A percentile compares a stretch with the other conserved stretches of the same genome.
phyloP scores from a whole-genome alignment of 1,140 invertebrate genomes.

The Steinernema feltiae region DNA sequence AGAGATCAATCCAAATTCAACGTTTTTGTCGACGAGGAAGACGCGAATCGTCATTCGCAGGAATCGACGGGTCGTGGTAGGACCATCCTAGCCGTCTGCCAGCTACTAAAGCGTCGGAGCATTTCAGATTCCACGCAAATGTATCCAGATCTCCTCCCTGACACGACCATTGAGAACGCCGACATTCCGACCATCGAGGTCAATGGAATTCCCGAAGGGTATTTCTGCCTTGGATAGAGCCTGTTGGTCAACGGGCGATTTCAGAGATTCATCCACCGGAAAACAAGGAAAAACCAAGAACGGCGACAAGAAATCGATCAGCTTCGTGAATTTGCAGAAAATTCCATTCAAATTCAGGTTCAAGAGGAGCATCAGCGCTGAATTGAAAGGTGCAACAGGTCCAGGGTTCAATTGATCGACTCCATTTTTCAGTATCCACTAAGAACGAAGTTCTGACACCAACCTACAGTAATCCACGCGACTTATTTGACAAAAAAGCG shows the following conservation, averaged over 20 bases:
- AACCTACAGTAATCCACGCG: constrained; percentile 31
- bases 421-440: not conserved
- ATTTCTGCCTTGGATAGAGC: not conserved
- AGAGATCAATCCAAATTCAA: not conserved
- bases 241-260: not conserved
- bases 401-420: not conserved
- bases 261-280: no score
- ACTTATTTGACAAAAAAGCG: constrained; percentile 25
- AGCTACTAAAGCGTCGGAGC: no score
- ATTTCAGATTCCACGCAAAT: not conserved
- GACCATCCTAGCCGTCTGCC: not conserved
- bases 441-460: constrained; percentile 27
- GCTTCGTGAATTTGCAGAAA: not conserved
- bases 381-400: not conserved
- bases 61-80: not conserved
- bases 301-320: constrained; percentile 4
- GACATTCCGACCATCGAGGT: not conserved
- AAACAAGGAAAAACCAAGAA: not conserved
- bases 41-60: not conserved
- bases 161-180: not conserved
- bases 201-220: not conserved
- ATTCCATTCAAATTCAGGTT: constrained; percentile 4
- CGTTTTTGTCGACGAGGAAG: not conserved
- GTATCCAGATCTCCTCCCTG: not conserved
- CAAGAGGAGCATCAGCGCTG: constrained; percentile 16